Conservation (phyloP, 2,888 invertebrate genomes). For the Cancer borealis region DNA sequence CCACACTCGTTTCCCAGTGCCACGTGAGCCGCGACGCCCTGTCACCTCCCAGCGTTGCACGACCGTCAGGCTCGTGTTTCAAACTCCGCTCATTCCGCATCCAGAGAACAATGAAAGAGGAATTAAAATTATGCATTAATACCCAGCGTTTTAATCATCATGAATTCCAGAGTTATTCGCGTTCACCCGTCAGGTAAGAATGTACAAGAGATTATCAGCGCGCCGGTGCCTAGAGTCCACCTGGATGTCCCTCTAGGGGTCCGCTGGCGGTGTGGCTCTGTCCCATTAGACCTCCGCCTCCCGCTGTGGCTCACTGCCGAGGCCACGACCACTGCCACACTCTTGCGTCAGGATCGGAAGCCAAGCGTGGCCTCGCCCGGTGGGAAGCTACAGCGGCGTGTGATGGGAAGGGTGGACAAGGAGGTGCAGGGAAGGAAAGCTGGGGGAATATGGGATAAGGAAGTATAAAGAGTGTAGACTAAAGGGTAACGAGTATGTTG, state of each 20-base stretch:
- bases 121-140: conserved; percentile 28
- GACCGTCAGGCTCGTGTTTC: neutral
- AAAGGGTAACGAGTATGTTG: neutral
- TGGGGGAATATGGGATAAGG: neutral
- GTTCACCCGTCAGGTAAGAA: conserved; percentile 11
- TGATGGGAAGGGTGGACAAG: neutral
- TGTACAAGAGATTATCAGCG: neutral
- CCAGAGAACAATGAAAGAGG: conserved; percentile 26
- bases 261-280: neutral
- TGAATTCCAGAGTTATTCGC: conserved; percentile 2
- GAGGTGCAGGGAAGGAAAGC: neutral
- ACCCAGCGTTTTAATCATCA: neutral
- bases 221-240: neutral
- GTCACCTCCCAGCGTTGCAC: neutral
- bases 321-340: conserved; percentile 26
- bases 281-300: conserved; percentile 18
- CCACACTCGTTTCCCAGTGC: neutral
- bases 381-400: neutral
- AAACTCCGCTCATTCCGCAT: neutral
- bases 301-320: conserved; percentile 32
- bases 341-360: conserved; percentile 27
- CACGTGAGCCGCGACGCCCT: neutral
- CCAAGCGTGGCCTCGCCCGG: conserved; percentile 3
- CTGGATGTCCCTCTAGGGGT: neutral
- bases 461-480: neutral